Evolutionary conservation across 2,888 invertebrate genomes (phyloP).

Genomic region (Tupiocoris notatus): DNA sequence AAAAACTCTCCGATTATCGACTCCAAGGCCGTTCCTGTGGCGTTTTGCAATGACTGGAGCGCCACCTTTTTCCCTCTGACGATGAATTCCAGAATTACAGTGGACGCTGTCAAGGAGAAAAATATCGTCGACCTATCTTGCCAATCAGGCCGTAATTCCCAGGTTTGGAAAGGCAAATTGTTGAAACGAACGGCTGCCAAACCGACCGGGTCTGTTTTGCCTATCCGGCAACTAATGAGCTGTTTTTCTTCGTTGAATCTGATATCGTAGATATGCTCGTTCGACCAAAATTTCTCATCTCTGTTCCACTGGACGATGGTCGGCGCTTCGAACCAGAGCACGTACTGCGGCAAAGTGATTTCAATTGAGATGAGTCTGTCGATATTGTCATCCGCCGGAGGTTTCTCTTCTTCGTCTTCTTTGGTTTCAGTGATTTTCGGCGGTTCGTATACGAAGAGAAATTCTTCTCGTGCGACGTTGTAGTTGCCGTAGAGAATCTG

Average conservation of each 20-base stretch:
- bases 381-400: slow-evolving; percentile 67
- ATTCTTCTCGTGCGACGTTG: slow-evolving; percentile 42
- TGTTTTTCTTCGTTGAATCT: slow-evolving; percentile 85
- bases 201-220: slow-evolving; percentile 63
- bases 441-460: slow-evolving; percentile 44
- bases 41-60: slow-evolving; percentile 61
- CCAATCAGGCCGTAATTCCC: slow-evolving; percentile 70
- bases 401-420: slow-evolving; percentile 44
- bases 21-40: slow-evolving; percentile 63
- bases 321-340: slow-evolving; percentile 78
- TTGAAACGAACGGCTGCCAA: slow-evolving; percentile 71
- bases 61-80: slow-evolving; percentile 56
- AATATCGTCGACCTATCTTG: slow-evolving; percentile 50
- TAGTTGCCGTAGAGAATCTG: slow-evolving; percentile 44
- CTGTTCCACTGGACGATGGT: slow-evolving; percentile 69
- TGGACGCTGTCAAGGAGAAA: slow-evolving; percentile 60
- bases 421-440: slow-evolving; percentile 48
- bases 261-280: slow-evolving; percentile 70
- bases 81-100: slow-evolving; percentile 60
- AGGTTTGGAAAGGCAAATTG: slow-evolving; percentile 81
- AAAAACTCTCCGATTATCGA: slow-evolving; percentile 62
- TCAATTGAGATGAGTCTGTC: slow-evolving; percentile 70
- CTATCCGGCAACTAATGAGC: slow-evolving; percentile 47
- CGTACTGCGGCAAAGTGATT: slow-evolving; percentile 67
- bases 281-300: slow-evolving; percentile 63